Conservation (phyloP, 2,113 vertebrate genomes). For the Rhinopomastus cyanomelas region DNA sequence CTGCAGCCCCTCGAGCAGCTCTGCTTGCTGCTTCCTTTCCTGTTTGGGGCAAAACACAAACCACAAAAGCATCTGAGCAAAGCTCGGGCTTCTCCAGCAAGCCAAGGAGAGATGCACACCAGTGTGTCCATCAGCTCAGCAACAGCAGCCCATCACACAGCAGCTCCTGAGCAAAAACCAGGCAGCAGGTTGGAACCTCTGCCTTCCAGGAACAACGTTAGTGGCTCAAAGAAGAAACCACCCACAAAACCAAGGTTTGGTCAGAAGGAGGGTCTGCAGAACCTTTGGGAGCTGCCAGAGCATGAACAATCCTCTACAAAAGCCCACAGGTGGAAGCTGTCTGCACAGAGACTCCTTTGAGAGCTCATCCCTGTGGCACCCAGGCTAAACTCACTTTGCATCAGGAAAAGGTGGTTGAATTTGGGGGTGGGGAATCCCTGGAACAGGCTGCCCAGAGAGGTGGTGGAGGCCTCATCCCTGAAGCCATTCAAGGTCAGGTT, state of each 20-base stretch:
- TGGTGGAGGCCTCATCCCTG: too few species aligned
- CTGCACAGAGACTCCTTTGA: neutral
- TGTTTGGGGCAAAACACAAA: neutral
- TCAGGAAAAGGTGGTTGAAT: too few species aligned
- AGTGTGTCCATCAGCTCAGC: neutral
- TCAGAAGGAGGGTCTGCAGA: too few species aligned
- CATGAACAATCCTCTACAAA: too few species aligned
- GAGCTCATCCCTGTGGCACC: neutral
- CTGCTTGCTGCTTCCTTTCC: slow-evolving; percentile 79
- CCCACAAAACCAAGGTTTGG: neutral
- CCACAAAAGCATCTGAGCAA: neutral
- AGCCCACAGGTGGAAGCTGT: neutral
- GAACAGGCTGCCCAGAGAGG: too few species aligned
- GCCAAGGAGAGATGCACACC: fast-evolving
- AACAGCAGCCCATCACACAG: neutral
- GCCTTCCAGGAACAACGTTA: neutral
- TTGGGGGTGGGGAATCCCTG: too few species aligned
- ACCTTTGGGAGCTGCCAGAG: too few species aligned
- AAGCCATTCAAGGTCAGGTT: too few species aligned
- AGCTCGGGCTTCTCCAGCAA: fast-evolving
- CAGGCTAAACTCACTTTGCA: neutral
- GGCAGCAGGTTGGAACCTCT: neutral
- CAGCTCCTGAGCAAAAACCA: neutral
- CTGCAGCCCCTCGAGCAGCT: slow-evolving; percentile 72
- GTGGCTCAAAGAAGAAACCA: neutral